These are phyloP conservation scores for Nothobranchius kuhntae DNA, from an alignment of 2,113 vertebrate species.

Conservation along the genomic window DNA sequence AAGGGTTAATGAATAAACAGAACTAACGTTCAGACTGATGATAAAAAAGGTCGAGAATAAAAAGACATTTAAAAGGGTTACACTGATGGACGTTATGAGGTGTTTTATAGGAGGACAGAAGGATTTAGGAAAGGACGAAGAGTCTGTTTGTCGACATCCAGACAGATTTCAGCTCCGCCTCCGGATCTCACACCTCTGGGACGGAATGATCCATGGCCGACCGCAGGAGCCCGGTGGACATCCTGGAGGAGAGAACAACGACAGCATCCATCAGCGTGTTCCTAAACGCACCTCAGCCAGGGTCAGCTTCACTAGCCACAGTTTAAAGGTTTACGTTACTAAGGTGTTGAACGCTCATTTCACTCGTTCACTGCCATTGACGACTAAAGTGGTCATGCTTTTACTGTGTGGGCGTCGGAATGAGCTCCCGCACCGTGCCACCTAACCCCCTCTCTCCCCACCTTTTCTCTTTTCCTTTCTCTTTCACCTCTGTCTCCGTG, in stretches of 20 bases:
- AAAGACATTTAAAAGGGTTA: conserved; percentile 56
- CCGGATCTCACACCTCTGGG: conserved; percentile 85
- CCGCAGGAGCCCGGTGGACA: conserved; percentile 85
- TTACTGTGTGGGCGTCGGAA: no score
- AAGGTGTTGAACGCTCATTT: no score
- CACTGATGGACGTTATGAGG: conserved; percentile 45
- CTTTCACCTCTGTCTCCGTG: no score
- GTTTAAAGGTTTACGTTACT: no score
- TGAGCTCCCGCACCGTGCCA: no score
- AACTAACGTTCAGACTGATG: conserved; percentile 9
- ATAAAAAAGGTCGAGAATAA: neutral
- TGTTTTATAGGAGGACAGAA: conserved; percentile 36
- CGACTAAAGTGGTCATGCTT: no score
- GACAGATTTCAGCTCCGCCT: conserved; percentile 13
- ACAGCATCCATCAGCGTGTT: neutral
- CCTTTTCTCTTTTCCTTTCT: no score
- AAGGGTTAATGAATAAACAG: conserved; percentile 47
- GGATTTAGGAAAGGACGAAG: conserved; percentile 11
- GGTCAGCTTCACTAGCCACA: no score
- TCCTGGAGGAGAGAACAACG: conserved; percentile 70
- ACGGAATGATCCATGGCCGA: conserved; percentile 94
- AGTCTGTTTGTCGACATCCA: conserved; percentile 47
- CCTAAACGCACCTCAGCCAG: no score
- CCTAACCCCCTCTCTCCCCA: no score
- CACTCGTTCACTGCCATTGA: no score